Evolutionary conservation across 2,888 invertebrate genomes (phyloP).

Genomic region (Pyrocoelia pectoralis): DNA sequence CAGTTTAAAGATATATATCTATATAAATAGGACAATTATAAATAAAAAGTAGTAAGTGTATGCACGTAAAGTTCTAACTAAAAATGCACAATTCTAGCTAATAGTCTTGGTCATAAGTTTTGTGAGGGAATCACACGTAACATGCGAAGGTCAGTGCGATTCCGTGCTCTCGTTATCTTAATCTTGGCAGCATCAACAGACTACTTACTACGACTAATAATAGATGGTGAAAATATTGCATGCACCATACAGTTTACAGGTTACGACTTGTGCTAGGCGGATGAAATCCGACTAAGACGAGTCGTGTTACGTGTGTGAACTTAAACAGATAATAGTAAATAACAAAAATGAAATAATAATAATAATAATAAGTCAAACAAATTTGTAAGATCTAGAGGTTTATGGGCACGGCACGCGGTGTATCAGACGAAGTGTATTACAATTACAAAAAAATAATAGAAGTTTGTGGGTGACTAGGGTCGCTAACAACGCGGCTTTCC

Average conservation of each 20-base stretch:
- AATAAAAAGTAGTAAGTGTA: conserved; percentile 45
- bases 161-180: conserved; percentile 54
- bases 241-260: conserved; percentile 54
- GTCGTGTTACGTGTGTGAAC: conserved; percentile 32
- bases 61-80: conserved; percentile 29
- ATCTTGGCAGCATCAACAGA: conserved; percentile 62
- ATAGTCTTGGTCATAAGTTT: conserved; percentile 40
- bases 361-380: conserved; percentile 54
- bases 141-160: conserved; percentile 27
- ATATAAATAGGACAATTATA: conserved; percentile 56
- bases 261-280: not conserved
- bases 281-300: not conserved
- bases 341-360: conserved; percentile 49
- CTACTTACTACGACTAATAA: conserved; percentile 58
- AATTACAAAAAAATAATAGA: conserved; percentile 37
- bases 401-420: conserved; percentile 56
- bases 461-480: conserved; percentile 60
- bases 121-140: conserved; percentile 33
- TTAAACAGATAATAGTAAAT: conserved; percentile 49
- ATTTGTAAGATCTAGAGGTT: conserved; percentile 46
- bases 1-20: conserved; percentile 51
- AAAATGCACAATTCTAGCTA: conserved; percentile 36
- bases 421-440: conserved; percentile 50
- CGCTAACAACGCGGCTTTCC: conserved; percentile 61
- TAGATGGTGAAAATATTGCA: conserved; percentile 57